These are phyloP conservation scores for Mastigias papua DNA, from an alignment of 30 jellyfish, hydroid and myxozoan genomes.

Conservation along the genomic window DNA sequence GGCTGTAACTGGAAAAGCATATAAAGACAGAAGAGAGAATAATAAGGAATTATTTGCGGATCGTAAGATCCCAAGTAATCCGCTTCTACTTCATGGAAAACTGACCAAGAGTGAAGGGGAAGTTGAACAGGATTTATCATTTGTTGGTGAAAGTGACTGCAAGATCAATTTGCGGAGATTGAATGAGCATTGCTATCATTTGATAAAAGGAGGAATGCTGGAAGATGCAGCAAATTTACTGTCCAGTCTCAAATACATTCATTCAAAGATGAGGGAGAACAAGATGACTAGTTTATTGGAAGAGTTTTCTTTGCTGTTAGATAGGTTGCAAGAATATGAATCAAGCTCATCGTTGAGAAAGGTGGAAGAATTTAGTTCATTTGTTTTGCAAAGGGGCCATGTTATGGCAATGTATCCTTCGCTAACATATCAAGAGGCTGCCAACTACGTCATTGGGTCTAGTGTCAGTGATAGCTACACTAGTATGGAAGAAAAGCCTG, in stretches of 20 bases:
- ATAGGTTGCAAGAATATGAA: background rate
- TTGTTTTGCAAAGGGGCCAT: constrained; percentile 57
- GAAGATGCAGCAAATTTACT: constrained; percentile 42
- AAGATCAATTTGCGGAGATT: constrained; percentile 37
- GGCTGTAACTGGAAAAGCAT: constrained; percentile 37
- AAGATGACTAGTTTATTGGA: background rate
- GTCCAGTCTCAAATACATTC: constrained; percentile 33
- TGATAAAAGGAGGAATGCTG: constrained; percentile 32
- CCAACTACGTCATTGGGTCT: constrained; percentile 5
- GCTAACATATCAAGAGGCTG: constrained; percentile 47
- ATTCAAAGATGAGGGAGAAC: constrained; percentile 11
- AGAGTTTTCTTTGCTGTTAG: background rate
- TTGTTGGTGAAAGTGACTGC: constrained; percentile 21
- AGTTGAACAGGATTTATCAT: constrained; percentile 13
- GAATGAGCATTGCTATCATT: constrained; percentile 42
- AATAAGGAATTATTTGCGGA: constrained; percentile 47
- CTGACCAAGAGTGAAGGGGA: constrained; percentile 1
- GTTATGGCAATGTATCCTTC: constrained; percentile 29
- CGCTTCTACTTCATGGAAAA: constrained; percentile 47
- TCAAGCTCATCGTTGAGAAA: background rate
- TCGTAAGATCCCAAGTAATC: constrained; percentile 55
- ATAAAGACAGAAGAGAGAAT: background rate
- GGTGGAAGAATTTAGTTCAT: constrained; percentile 40
- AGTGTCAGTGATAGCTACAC: background rate
- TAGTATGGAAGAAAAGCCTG: background rate